Percentiles rank a stretch among this genome's conserved stretches.
phyloP scores from a whole-genome alignment of 2,113 vertebrate genomes.

The Nycticebus coucang region DNA sequence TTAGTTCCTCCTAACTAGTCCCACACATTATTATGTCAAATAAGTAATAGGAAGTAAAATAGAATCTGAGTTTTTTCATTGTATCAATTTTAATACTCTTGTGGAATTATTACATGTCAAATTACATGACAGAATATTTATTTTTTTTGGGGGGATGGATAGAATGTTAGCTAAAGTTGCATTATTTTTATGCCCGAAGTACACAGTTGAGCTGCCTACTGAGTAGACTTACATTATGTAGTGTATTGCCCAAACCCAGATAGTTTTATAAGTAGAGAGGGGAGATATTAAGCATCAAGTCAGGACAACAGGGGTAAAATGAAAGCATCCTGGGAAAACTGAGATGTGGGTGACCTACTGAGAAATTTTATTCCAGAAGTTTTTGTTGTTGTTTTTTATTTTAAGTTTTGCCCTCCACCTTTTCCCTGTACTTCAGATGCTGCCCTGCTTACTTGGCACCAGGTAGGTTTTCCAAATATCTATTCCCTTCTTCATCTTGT shows the following conservation, averaged over 20 bases:
- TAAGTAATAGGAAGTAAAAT: not conserved
- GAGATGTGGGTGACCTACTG: accelerated
- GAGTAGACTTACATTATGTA: not conserved
- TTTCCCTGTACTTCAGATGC: too few relatives aligned
- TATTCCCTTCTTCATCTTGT: not conserved
- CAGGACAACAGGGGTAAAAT: not conserved
- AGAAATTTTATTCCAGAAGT: not conserved
- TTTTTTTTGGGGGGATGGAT: not conserved
- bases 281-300: not conserved
- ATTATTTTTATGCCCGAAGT: not conserved
- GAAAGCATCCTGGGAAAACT: not conserved
- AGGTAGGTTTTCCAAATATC: not conserved
- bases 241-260: not conserved
- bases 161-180: not conserved
- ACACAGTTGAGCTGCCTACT: not conserved
- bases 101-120: not conserved
- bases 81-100: not conserved
- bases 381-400: not conserved
- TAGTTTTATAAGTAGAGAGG: not conserved
- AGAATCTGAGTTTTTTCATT: not conserved
- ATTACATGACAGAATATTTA: not conserved
- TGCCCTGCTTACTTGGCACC: not conserved
- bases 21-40: not conserved
- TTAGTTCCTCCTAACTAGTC: not conserved
- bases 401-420: not conserved